phyloP scores from a whole-genome alignment of 30 jellyfish, hydroid and myxozoan species.

The Aurelia coerulea region DNA sequence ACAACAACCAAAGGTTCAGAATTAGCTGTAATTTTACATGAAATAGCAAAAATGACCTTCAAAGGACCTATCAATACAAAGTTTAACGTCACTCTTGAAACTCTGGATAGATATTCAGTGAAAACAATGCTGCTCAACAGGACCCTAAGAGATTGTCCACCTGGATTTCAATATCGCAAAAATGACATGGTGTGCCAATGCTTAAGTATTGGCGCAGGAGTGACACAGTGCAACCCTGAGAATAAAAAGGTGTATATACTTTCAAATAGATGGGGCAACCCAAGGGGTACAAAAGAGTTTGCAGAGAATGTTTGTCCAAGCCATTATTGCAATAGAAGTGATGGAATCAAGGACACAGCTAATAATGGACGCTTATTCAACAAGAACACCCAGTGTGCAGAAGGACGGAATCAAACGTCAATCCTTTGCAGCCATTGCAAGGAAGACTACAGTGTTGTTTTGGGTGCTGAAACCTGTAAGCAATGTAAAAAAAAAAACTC shows the following conservation, averaged over 20 bases:
- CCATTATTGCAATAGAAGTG: constrained; percentile 63
- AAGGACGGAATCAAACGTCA: constrained; percentile 60
- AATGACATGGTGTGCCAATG: constrained; percentile 30
- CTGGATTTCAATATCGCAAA: constrained; percentile 43
- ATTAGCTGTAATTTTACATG: not conserved
- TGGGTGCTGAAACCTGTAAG: constrained; percentile 74
- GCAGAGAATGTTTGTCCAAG: constrained; percentile 62
- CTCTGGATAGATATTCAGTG: constrained; percentile 58
- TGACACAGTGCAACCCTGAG: constrained; percentile 35
- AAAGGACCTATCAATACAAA: constrained; percentile 28
- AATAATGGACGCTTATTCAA: constrained; percentile 41
- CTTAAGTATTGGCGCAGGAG: constrained; percentile 58
- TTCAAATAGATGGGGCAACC: constrained; percentile 52
- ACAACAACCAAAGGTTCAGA: not conserved
- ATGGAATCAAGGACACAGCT: not conserved
- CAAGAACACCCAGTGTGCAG: constrained; percentile 48
- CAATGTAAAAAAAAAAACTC: constrained; percentile 4
- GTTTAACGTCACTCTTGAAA: constrained; percentile 25
- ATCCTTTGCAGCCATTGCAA: constrained; percentile 74
- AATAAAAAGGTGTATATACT: constrained; percentile 21
- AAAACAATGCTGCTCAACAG: not conserved
- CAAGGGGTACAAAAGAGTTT: constrained; percentile 1
- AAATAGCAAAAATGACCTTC: not conserved
- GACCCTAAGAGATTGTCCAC: constrained; percentile 59
- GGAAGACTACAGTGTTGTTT: constrained; percentile 42